A percentile compares a stretch with the other conserved stretches of the same genome.
Conservation (phyloP, 2,888 invertebrate species). For the Marronus borbonicus region DNA sequence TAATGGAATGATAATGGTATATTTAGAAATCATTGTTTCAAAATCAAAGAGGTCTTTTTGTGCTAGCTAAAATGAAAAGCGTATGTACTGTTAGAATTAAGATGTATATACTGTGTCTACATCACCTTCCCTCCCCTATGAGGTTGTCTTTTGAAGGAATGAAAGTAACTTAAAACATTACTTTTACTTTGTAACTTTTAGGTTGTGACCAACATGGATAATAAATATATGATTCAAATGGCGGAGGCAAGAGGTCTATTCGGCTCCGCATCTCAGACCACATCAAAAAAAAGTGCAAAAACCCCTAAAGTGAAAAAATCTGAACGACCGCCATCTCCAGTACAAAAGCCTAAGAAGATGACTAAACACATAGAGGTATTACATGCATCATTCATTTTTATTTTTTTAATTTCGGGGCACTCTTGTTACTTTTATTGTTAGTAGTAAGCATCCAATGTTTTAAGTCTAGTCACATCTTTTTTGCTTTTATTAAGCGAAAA, state of each 20-base stretch:
- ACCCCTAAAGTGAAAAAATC: slow-evolving; percentile 66
- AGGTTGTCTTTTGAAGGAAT: too few relatives aligned
- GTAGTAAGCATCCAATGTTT: too few relatives aligned
- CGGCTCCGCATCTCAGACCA: slow-evolving; percentile 68
- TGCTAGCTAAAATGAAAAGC: too few relatives aligned
- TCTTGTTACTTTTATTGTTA: too few relatives aligned
- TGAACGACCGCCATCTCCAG: slow-evolving; percentile 61
- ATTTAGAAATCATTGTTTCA: too few relatives aligned
- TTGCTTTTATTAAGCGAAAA: too few relatives aligned
- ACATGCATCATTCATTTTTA: background rate
- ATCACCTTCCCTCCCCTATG: too few relatives aligned
- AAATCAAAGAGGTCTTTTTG: too few relatives aligned
- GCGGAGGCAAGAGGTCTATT: slow-evolving; percentile 87
- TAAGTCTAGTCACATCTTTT: too few relatives aligned
- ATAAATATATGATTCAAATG: slow-evolving; percentile 87
- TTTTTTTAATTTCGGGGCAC: background rate
- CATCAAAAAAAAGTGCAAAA: slow-evolving; percentile 67
- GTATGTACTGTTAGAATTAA: too few relatives aligned
- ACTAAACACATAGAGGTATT: slow-evolving; percentile 64
- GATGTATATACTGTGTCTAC: too few relatives aligned
- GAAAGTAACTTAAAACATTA: background rate
- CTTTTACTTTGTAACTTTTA: slow-evolving; percentile 60
- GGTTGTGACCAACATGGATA: slow-evolving; percentile 84
- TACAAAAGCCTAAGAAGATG: slow-evolving; percentile 60
- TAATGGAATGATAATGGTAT: too few relatives aligned